Evolutionary conservation across 2,888 invertebrate genomes (phyloP).

Genomic region (Drosophila quinaria): DNA sequence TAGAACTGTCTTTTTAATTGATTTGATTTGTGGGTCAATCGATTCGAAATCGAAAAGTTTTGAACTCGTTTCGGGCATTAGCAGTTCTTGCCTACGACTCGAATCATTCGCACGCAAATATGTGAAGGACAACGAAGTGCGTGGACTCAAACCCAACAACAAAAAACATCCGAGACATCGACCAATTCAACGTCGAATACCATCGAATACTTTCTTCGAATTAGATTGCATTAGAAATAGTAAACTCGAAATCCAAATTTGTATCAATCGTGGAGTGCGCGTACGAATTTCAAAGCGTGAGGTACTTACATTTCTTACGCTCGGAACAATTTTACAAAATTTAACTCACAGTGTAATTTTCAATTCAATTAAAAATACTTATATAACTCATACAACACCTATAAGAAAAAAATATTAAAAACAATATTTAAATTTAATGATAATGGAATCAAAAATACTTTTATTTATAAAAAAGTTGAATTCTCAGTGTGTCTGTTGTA

Average conservation of each 20-base stretch:
- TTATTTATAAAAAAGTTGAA: slow-evolving; percentile 12
- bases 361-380: slow-evolving; percentile 30
- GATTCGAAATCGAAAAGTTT: slow-evolving; percentile 80
- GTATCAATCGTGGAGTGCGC: slow-evolving; percentile 73
- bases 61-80: slow-evolving; percentile 76
- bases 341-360: slow-evolving; percentile 34
- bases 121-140: slow-evolving; percentile 80
- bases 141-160: slow-evolving; percentile 47
- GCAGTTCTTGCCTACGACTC: slow-evolving; percentile 70
- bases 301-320: slow-evolving; percentile 52
- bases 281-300: slow-evolving; percentile 79
- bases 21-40: slow-evolving; percentile 74
- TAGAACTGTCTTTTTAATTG: slow-evolving; percentile 56
- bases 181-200: slow-evolving; percentile 18
- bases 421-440: slow-evolving; percentile 30
- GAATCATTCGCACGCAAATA: slow-evolving; percentile 78
- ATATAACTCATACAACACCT: slow-evolving; percentile 33
- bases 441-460: slow-evolving; percentile 18
- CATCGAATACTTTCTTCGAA: slow-evolving; percentile 56
- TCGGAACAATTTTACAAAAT: slow-evolving; percentile 32
- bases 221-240: slow-evolving; percentile 43
- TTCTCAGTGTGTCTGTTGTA: slow-evolving; percentile 25
- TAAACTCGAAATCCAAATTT: slow-evolving; percentile 54
- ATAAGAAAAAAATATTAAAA: slow-evolving; percentile 8
- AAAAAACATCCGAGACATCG: slow-evolving; percentile 29